Percentiles rank a stretch among this genome's conserved stretches.
Evolutionary conservation across 2,888 invertebrate species (phyloP).

Genomic region (Belgica antarctica): DNA sequence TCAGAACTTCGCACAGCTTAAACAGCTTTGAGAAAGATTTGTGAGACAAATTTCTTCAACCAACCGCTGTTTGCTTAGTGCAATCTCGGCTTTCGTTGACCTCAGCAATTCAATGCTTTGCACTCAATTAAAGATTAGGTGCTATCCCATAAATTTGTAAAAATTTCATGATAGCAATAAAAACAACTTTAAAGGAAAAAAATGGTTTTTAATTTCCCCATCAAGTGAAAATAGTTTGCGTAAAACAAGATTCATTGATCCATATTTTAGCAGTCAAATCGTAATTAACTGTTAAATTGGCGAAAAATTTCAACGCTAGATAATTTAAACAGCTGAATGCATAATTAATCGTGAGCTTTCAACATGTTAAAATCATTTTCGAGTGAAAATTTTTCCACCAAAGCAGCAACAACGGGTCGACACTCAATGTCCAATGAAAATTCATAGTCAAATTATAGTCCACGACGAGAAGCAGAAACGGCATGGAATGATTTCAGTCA

Average conservation of each 20-base stretch:
- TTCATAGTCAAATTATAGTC: conserved; percentile 9
- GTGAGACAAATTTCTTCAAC: no score
- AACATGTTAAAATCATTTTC: background rate
- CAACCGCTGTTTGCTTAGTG: no score
- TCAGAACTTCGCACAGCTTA: no score
- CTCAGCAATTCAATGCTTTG: no score
- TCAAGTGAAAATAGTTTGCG: background rate
- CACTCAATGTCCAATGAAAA: conserved; percentile 2
- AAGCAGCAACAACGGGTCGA: no score
- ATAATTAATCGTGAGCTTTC: background rate
- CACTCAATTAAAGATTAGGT: no score
- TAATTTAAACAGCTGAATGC: conserved; percentile 12
- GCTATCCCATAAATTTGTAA: no score
- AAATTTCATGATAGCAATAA: no score
- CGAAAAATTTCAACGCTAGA: background rate
- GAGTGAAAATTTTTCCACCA: background rate
- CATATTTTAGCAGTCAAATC: background rate
- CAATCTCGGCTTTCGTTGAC: no score
- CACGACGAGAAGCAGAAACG: background rate
- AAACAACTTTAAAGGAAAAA: no score
- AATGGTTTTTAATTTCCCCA: no score
- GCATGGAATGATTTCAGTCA: background rate
- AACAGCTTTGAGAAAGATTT: no score
- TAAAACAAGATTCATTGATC: background rate
- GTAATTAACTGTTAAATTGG: background rate